A percentile compares a stretch with the other conserved stretches of the same genome.
Evolutionary conservation across 2,888 invertebrate genomes (phyloP).

Genomic region (Melolontha melolontha): DNA sequence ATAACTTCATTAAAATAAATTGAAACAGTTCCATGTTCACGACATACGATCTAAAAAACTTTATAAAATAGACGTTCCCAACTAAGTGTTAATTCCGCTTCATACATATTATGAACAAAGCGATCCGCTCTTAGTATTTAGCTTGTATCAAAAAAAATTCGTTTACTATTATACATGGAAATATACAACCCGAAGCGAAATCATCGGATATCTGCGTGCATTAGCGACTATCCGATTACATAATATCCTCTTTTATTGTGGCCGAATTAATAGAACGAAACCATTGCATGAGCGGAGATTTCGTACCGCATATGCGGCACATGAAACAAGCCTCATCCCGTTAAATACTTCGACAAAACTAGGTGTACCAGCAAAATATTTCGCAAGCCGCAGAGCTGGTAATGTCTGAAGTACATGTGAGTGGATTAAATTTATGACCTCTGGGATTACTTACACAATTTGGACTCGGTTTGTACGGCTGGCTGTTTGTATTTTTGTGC

Average conservation of each 20-base stretch:
- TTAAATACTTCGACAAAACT: conserved; percentile 24
- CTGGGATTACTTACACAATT: conserved; percentile 37
- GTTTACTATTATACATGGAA: too few species aligned
- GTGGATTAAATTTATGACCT: conserved; percentile 37
- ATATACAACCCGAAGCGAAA: too few species aligned
- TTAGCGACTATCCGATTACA: too few species aligned
- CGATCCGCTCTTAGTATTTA: too few species aligned
- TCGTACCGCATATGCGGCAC: background rate
- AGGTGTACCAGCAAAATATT: conserved; percentile 28
- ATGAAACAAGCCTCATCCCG: background rate
- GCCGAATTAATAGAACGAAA: conserved; percentile 23
- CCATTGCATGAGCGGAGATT: conserved; percentile 5
- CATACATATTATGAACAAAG: too few species aligned
- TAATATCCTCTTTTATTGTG: background rate
- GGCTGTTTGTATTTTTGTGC: conserved; percentile 25
- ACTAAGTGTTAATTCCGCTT: too few species aligned
- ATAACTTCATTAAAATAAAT: too few species aligned
- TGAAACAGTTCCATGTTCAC: too few species aligned
- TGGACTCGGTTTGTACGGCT: conserved; percentile 23
- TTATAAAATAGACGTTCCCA: too few species aligned
- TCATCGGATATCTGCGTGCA: too few species aligned
- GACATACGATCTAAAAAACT: too few species aligned
- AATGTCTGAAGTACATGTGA: conserved; percentile 38
- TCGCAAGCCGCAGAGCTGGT: conserved; percentile 33
- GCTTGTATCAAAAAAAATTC: too few species aligned